Base-by-base conservation (phyloP, 2,797 vertebrate species). In the Cyclura pinguis region DNA sequence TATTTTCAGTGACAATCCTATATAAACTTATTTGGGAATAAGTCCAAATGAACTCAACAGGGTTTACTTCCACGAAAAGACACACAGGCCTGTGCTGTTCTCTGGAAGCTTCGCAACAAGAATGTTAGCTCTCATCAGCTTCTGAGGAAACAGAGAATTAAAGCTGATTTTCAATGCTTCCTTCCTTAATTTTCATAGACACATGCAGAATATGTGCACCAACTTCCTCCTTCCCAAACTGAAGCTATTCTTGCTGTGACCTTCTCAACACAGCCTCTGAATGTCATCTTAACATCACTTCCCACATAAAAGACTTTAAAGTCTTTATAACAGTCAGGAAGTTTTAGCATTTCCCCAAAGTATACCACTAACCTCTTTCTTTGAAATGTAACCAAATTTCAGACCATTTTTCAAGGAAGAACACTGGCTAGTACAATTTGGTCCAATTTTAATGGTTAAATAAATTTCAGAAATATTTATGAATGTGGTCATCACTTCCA, bases 401-500 rank as follows among this genome's bases (percentile, higher is more conserved):
- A 47, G 59, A 42, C 3, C 29, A 69, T 77, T 59, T 77, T 14
- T 84, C 16, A 72, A 84, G 62, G 38, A 2, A 18, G 29, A 78
- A 62, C 18, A 8, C 10, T 47, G 72, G 42, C 57, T 55, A 47
- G 52, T 35, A 47, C 67, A 69, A 29, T 10, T 69, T 85, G 50
- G 52, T 52, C 82, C 18, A 32, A 64, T 22, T 0, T 12, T 64
- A 69, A 52, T 16, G 29, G 32, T 38, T 32, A 47, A 80, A 85
- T 59, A 29, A 69, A 35, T 80, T 6, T 52, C 0, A 80, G 27
- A 83, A 86, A 89, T 12, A 2, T 72, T 80, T 47, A 16, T 64
- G 62, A 86, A 64, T 0, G 3, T 32, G 74, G 3, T 1, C 47
- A 35, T 0, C 0, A 0, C 3, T 87, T 86, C 69, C 16, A 80